These are phyloP conservation scores for Elachura formosa DNA, from an alignment of 2,113 vertebrate species.

Conservation along the genomic window DNA sequence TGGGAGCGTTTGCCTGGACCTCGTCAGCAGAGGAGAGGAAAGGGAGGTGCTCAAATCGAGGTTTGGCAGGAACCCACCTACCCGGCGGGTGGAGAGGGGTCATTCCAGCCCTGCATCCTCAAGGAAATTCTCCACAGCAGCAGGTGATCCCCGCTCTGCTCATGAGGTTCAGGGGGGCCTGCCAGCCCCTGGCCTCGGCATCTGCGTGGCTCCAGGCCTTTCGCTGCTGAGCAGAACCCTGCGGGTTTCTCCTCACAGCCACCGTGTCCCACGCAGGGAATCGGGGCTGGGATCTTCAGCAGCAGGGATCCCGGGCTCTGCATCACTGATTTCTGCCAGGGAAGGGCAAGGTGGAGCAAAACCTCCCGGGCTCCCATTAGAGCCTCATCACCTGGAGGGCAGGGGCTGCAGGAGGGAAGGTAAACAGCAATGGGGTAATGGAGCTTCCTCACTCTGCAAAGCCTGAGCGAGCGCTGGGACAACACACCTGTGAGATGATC, in stretches of 20 bases:
- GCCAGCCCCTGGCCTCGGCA: neutral
- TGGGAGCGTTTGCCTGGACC: neutral
- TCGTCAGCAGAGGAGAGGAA: neutral
- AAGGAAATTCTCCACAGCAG: neutral
- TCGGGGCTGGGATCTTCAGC: neutral
- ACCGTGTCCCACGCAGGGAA: rapidly evolving
- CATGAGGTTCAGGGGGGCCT: neutral
- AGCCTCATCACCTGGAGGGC: neutral
- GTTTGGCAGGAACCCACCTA: neutral
- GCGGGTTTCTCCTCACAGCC: neutral
- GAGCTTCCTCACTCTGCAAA: neutral
- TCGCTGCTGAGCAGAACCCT: neutral
- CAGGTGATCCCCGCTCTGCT: neutral
- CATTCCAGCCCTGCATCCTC: neutral
- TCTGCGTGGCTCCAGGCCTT: neutral
- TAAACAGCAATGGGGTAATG: rapidly evolving
- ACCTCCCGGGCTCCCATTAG: neutral
- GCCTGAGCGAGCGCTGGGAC: neutral
- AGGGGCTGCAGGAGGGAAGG: neutral
- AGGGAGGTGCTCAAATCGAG: rapidly evolving
- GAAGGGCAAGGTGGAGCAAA: neutral
- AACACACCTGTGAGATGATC: neutral
- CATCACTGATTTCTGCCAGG: neutral
- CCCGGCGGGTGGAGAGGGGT: rapidly evolving
- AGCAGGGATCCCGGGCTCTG: rapidly evolving